These are phyloP conservation scores for Chrysopilus asiliformis DNA, from an alignment of 2,888 invertebrate species.

Conservation along the genomic window DNA sequence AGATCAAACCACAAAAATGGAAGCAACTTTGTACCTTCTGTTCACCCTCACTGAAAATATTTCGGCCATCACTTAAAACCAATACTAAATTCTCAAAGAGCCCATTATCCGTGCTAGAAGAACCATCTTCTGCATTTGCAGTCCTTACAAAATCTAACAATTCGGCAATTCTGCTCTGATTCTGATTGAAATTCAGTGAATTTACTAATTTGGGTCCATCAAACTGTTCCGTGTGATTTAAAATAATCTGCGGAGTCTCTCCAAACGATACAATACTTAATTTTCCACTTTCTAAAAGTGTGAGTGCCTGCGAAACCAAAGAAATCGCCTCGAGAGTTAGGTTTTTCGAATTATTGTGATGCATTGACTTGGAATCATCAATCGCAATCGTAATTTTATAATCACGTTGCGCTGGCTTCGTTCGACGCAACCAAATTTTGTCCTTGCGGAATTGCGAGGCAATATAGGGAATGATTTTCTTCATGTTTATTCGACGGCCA, in stretches of 20 bases:
- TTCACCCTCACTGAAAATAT: slow-evolving; percentile 79
- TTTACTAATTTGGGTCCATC: slow-evolving; percentile 73
- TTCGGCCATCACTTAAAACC: slow-evolving; percentile 89
- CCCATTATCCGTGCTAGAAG: slow-evolving; percentile 32
- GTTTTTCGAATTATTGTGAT: slow-evolving; percentile 78
- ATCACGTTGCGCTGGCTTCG: slow-evolving; percentile 87
- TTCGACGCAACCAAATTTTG: slow-evolving; percentile 95
- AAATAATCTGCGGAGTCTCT: slow-evolving; percentile 69
- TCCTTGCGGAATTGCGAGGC: slow-evolving; percentile 98
- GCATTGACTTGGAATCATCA: slow-evolving; percentile 88
- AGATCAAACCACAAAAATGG: slow-evolving; percentile 12
- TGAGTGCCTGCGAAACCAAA: slow-evolving; percentile 76
- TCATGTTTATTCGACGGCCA: slow-evolving; percentile 95
- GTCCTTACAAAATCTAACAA: slow-evolving; percentile 67
- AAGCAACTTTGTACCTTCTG: slow-evolving; percentile 56
- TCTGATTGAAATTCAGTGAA: slow-evolving; percentile 76
- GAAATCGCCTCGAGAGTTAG: slow-evolving; percentile 92
- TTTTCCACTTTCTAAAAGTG: slow-evolving; percentile 86
- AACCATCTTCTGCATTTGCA: slow-evolving; percentile 41
- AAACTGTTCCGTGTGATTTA: slow-evolving; percentile 69
- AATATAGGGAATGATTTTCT: slow-evolving; percentile 92
- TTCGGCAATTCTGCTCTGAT: slow-evolving; percentile 74
- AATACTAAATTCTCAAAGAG: slow-evolving; percentile 53
- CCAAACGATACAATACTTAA: slow-evolving; percentile 87
- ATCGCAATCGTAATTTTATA: slow-evolving; percentile 94